A percentile compares a stretch with the other conserved stretches of the same genome.
Conservation (phyloP, 2,113 vertebrate species). For the Heterocephalus glaber region DNA sequence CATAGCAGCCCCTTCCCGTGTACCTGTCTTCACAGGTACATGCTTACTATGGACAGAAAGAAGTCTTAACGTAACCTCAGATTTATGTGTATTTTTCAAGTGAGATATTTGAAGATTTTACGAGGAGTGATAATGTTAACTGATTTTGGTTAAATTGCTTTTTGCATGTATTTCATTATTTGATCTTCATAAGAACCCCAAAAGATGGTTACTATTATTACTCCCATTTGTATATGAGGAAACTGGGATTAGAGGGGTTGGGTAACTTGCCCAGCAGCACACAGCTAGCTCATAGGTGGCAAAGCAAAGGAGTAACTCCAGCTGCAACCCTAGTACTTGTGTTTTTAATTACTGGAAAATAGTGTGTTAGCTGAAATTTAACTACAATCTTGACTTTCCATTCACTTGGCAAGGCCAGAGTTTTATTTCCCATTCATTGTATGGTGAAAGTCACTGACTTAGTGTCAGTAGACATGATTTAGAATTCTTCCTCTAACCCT, state of each 20-base stretch:
- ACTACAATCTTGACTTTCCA: background rate
- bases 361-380: background rate
- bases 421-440: background rate
- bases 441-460: background rate
- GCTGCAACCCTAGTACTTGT: background rate
- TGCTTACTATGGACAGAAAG: background rate
- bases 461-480: background rate
- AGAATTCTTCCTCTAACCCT: background rate
- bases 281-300: background rate
- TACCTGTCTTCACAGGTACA: background rate
- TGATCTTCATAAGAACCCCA: background rate
- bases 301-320: background rate
- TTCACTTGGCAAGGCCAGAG: background rate
- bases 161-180: background rate
- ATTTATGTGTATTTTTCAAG: background rate
- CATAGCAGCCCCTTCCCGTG: background rate
- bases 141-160: background rate
- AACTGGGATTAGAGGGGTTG: background rate
- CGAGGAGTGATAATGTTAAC: background rate
- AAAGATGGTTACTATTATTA: background rate
- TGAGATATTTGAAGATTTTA: background rate
- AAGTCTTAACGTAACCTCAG: background rate
- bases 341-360: conserved; percentile 1
- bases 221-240: background rate
- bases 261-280: background rate